A percentile compares a stretch with the other conserved stretches of the same genome.
Conservation (phyloP, 2,113 vertebrate genomes). For the Phaethornis superciliosus region DNA sequence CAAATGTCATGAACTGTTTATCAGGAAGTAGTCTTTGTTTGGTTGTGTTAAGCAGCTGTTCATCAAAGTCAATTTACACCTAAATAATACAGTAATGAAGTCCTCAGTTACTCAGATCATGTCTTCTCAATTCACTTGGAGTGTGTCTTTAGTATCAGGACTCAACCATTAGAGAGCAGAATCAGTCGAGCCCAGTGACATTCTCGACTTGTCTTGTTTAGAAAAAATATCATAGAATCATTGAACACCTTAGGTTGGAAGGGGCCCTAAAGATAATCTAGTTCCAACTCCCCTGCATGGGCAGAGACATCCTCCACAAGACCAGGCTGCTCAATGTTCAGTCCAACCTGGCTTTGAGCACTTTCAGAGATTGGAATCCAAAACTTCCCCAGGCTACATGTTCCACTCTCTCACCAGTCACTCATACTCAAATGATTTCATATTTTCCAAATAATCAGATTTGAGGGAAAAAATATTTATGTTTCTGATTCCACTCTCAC, state of each 20-base stretch:
- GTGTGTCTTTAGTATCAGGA: neutral
- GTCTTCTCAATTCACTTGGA: neutral
- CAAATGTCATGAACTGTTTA: neutral
- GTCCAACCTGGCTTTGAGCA: too few species aligned
- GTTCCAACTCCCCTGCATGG: too few species aligned
- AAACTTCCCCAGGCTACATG: too few species aligned
- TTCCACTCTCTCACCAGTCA: too few species aligned
- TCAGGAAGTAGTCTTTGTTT: neutral
- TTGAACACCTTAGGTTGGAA: too few species aligned
- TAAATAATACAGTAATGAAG: neutral
- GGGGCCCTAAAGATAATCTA: too few species aligned
- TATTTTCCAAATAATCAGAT: neutral
- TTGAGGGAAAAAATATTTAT: neutral
- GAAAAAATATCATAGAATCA: neutral
- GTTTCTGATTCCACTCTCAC: neutral
- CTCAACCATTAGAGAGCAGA: neutral
- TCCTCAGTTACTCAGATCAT: neutral
- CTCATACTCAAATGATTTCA: neutral
- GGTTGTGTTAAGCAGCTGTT: neutral
- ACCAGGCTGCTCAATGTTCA: too few species aligned
- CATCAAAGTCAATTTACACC: neutral
- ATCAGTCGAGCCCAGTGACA: neutral
- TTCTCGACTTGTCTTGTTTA: neutral
- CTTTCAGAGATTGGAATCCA: too few species aligned
- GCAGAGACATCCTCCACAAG: too few species aligned